Evolutionary conservation across 2,797 vertebrate species (phyloP).

Genomic region (Pangasius larnaudii): DNA sequence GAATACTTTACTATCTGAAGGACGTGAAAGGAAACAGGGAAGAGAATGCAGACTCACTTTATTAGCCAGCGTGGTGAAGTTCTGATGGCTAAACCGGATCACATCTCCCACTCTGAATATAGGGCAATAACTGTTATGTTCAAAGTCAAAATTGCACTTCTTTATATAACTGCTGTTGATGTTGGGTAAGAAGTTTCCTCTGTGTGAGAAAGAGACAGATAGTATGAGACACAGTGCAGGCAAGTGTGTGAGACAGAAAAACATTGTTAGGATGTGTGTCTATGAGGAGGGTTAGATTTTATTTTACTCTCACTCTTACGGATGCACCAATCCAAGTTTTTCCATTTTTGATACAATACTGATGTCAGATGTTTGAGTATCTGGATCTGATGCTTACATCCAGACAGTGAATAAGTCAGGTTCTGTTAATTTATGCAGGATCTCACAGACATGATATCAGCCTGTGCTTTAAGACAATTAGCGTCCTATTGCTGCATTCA

Average conservation of each 20-base stretch:
- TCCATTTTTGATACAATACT: background rate
- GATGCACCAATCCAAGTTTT: background rate
- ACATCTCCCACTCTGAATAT: constrained; percentile 91
- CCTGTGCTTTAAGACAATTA: background rate
- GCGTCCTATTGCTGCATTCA: background rate
- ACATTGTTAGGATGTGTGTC: background rate
- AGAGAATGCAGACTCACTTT: constrained; percentile 70
- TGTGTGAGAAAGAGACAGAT: constrained; percentile 59
- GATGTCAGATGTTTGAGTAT: background rate
- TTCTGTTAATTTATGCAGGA: background rate
- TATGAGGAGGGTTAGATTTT: background rate
- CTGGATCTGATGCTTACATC: background rate
- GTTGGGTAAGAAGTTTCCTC: constrained; percentile 87
- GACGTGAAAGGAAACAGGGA: background rate
- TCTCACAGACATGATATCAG: background rate
- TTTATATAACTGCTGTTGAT: constrained; percentile 75
- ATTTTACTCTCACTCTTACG: background rate
- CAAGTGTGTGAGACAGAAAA: background rate
- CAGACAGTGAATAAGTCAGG: background rate
- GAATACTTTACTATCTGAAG: background rate
- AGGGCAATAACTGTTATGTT: constrained; percentile 85
- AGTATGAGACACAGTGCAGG: background rate
- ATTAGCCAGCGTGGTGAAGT: constrained; percentile 82
- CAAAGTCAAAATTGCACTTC: constrained; percentile 84
- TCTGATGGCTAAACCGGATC: constrained; percentile 82